Conservation (phyloP, 2,888 invertebrate genomes). For the Plagodis dolabraria region DNA sequence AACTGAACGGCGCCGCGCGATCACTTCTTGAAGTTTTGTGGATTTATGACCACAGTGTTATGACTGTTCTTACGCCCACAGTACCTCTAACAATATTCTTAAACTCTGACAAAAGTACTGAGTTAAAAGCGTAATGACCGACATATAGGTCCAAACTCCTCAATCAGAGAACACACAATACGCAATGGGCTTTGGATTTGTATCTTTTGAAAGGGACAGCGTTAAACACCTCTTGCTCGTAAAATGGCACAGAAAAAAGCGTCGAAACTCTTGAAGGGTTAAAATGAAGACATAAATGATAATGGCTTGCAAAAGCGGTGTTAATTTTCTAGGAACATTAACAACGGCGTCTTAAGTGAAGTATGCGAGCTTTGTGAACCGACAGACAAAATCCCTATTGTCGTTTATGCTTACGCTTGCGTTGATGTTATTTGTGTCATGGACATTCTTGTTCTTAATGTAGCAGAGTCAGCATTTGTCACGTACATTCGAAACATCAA, state of each 20-base stretch:
- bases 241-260: slow-evolving; percentile 46
- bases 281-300: slow-evolving; percentile 71
- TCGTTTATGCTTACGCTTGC: slow-evolving; percentile 38
- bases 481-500: slow-evolving; percentile 59
- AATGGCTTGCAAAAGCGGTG: slow-evolving; percentile 63
- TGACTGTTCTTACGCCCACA: slow-evolving; percentile 51
- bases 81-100: slow-evolving; percentile 41
- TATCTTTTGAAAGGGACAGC: slow-evolving; percentile 31
- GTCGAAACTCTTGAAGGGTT: slow-evolving; percentile 48
- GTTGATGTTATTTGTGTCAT: slow-evolving; percentile 58
- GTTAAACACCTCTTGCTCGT: slow-evolving; percentile 41
- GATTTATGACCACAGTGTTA: slow-evolving; percentile 60
- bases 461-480: slow-evolving; percentile 50
- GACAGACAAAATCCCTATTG: slow-evolving; percentile 64
- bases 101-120: slow-evolving; percentile 41
- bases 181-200: slow-evolving; percentile 17
- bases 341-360: slow-evolving; percentile 59
- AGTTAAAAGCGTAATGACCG: slow-evolving; percentile 32
- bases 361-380: slow-evolving; percentile 51
- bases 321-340: slow-evolving; percentile 71
- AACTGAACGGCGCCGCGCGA: slow-evolving; percentile 45
- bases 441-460: slow-evolving; percentile 47
- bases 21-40: slow-evolving; percentile 46
- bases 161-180: slow-evolving; percentile 26
- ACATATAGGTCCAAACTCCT: slow-evolving; percentile 28